Evolutionary conservation across 2,113 vertebrate genomes (phyloP).

Genomic region (Pseudopipra pipra): DNA sequence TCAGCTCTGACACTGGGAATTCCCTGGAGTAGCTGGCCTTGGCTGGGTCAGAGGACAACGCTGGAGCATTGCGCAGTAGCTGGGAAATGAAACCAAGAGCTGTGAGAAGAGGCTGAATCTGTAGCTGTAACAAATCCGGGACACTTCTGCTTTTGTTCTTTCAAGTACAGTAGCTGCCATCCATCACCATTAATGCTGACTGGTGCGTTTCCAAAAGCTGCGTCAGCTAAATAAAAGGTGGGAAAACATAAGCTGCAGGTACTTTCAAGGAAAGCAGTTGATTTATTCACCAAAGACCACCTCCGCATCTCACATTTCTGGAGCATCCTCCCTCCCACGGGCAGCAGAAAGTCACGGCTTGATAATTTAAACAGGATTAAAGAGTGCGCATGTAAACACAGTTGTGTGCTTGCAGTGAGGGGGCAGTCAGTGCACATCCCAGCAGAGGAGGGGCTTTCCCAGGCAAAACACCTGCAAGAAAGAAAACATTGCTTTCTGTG

Average conservation of each 20-base stretch:
- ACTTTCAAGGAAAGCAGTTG: not conserved
- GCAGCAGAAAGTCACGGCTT: not conserved
- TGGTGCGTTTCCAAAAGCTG: not conserved
- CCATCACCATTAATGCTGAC: not conserved
- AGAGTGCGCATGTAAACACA: not conserved
- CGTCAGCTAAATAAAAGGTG: not conserved
- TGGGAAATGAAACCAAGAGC: slow-evolving; percentile 24
- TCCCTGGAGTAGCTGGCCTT: not conserved
- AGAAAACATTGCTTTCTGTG: not conserved
- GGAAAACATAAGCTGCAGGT: not conserved
- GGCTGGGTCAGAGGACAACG: not conserved
- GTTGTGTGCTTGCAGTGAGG: not conserved
- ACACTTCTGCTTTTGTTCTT: slow-evolving; percentile 42
- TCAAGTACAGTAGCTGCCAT: not conserved
- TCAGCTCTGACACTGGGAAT: not conserved
- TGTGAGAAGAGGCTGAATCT: not conserved
- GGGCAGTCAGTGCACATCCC: not conserved
- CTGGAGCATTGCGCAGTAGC: not conserved
- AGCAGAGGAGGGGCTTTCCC: not conserved
- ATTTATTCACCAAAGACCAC: not conserved
- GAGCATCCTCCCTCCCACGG: not conserved
- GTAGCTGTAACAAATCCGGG: not conserved
- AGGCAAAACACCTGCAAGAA: not conserved
- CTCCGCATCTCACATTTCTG: not conserved
- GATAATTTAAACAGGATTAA: slow-evolving; percentile 11